Conservation (phyloP, 2,888 invertebrate genomes). For the Dendrolimus houi region DNA sequence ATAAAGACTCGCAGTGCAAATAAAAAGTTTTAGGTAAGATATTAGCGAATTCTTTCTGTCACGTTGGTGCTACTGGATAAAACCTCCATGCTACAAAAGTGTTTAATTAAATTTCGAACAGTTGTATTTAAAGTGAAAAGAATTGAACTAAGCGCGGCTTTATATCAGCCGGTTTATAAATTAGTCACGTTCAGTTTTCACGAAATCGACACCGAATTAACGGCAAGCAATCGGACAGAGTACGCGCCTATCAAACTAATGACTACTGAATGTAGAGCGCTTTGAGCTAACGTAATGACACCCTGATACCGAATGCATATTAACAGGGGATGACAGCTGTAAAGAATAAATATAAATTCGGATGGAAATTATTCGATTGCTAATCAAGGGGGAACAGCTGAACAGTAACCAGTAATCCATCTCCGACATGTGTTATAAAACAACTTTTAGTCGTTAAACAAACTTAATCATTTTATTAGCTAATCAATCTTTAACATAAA, state of each 20-base stretch:
- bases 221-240: slow-evolving; percentile 3
- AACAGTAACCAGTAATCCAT: too few species aligned
- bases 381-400: background rate
- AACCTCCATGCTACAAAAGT: background rate
- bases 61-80: too few species aligned
- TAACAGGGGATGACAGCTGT: background rate
- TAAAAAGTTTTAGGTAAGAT: too few species aligned
- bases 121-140: background rate
- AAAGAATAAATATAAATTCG: background rate
- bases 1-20: too few species aligned
- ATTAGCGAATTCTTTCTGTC: too few species aligned
- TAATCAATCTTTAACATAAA: too few species aligned
- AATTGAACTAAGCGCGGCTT: background rate
- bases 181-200: slow-evolving; percentile 2
- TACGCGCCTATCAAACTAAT: slow-evolving; percentile 5
- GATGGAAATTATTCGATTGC: background rate
- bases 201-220: slow-evolving; percentile 2
- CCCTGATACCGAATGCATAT: background rate
- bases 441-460: too few species aligned
- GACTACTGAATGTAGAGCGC: slow-evolving; percentile 3
- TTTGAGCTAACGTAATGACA: background rate
- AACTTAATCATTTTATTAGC: too few species aligned
- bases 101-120: background rate
- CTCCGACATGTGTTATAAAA: too few species aligned
- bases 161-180: background rate